Conservation (phyloP, 2,888 invertebrate genomes). For the Agriopis leucophaearia region DNA sequence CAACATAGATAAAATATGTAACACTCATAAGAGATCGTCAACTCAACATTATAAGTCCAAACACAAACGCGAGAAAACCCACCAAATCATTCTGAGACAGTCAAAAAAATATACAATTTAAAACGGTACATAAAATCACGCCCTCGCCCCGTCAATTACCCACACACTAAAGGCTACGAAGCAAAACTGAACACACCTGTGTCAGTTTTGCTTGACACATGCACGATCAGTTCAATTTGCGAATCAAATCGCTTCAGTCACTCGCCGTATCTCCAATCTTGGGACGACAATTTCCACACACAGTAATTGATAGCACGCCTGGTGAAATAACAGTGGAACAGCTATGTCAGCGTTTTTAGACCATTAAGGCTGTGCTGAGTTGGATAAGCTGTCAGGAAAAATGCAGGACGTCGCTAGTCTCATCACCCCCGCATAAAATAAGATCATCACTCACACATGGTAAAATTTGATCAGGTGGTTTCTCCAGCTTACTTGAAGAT, state of each 20-base stretch:
- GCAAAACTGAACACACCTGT: constrained; percentile 1
- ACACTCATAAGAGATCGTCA: neutral
- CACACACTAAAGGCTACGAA: constrained; percentile 4
- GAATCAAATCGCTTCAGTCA: constrained; percentile 2
- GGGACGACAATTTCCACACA: neutral
- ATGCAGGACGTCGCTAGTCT: neutral
- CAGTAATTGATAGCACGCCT: neutral
- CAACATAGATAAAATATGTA: neutral
- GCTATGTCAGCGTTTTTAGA: neutral
- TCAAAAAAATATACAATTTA: neutral
- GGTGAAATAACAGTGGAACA: neutral
- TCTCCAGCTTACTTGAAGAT: no score
- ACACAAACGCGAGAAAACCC: neutral
- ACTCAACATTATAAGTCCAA: neutral
- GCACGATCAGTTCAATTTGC: constrained; percentile 8
- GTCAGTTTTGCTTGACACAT: constrained; percentile 8
- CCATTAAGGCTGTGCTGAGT: neutral
- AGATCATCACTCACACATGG: no score
- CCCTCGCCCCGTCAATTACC: neutral
- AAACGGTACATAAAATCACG: neutral
- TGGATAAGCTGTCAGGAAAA: neutral
- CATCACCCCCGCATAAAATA: no score
- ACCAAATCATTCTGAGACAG: neutral
- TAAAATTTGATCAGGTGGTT: no score
- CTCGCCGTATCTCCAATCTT: neutral